Conservation (phyloP, 2,113 vertebrate genomes). For the Platichthys stellatus region DNA sequence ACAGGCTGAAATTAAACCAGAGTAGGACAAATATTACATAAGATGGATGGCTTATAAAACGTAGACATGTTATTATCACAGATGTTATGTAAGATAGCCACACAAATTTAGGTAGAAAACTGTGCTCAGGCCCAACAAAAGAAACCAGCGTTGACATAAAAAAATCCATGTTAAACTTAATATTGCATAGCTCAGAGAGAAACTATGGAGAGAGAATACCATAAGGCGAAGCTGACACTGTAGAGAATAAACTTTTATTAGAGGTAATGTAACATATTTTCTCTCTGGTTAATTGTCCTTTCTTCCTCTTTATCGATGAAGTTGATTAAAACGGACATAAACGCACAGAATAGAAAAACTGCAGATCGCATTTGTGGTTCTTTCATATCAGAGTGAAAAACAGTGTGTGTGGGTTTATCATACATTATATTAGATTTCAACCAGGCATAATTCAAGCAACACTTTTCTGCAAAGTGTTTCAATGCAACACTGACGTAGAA, state of each 20-base stretch:
- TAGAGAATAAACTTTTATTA: conserved; percentile 3
- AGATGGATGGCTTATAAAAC: neutral
- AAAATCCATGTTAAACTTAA: too few relatives aligned
- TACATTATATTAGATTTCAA: too few relatives aligned
- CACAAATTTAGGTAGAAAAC: neutral
- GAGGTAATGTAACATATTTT: conserved; percentile 15
- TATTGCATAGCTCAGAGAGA: too few relatives aligned
- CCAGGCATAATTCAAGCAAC: too few relatives aligned
- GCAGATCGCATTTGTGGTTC: too few relatives aligned
- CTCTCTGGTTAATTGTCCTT: neutral
- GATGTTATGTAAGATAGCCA: neutral
- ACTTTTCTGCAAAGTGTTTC: too few relatives aligned
- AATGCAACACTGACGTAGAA: too few relatives aligned
- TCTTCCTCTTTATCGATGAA: conserved; percentile 35
- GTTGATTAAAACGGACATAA: conserved; percentile 45
- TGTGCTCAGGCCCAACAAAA: neutral
- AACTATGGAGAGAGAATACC: neutral
- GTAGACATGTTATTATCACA: neutral
- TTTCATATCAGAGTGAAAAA: too few relatives aligned
- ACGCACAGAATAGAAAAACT: conserved; percentile 9
- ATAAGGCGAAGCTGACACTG: neutral
- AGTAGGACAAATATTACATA: neutral
- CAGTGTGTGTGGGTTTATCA: too few relatives aligned
- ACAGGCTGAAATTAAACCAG: neutral
- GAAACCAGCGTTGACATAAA: neutral